These are phyloP conservation scores for Panthera tigris DNA, from an alignment of 2,113 vertebrate species.

Conservation along the genomic window DNA sequence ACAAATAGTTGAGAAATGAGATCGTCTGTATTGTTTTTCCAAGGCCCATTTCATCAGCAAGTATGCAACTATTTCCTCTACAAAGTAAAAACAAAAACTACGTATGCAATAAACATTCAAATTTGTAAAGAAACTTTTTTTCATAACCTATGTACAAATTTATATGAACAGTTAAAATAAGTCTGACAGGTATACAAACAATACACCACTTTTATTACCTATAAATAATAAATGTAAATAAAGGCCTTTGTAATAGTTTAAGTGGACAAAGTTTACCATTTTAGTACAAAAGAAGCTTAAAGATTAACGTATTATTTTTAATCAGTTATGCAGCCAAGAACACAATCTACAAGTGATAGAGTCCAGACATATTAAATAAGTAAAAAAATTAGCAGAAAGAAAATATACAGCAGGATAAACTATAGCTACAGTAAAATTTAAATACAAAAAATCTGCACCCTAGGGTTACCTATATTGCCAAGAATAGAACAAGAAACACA, in stretches of 20 bases:
- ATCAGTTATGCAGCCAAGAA: not conserved
- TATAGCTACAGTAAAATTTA: not conserved
- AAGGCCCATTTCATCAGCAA: conserved; percentile 98
- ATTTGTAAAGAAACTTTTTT: conserved; percentile 8
- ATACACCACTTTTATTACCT: not conserved
- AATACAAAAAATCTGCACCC: not conserved
- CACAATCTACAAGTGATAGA: not conserved
- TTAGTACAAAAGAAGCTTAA: not conserved
- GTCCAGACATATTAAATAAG: not conserved
- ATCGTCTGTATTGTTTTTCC: conserved; percentile 99
- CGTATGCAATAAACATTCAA: not conserved
- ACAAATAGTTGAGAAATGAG: conserved; percentile 95
- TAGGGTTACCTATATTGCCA: not conserved
- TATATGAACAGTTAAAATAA: conserved; percentile 7
- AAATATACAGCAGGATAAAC: not conserved
- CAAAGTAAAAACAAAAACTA: conserved; percentile 42
- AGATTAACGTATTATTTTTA: not conserved
- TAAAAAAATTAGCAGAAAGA: not conserved
- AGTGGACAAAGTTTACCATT: not conserved
- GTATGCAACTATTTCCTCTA: conserved; percentile 98
- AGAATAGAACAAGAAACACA: not conserved
- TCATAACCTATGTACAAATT: not conserved
- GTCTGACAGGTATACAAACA: not conserved
- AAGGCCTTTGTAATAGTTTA: not conserved
- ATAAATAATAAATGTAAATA: conserved; percentile 4